Conservation (phyloP, 2,113 vertebrate species). For the Chloropsis hardwickii region DNA sequence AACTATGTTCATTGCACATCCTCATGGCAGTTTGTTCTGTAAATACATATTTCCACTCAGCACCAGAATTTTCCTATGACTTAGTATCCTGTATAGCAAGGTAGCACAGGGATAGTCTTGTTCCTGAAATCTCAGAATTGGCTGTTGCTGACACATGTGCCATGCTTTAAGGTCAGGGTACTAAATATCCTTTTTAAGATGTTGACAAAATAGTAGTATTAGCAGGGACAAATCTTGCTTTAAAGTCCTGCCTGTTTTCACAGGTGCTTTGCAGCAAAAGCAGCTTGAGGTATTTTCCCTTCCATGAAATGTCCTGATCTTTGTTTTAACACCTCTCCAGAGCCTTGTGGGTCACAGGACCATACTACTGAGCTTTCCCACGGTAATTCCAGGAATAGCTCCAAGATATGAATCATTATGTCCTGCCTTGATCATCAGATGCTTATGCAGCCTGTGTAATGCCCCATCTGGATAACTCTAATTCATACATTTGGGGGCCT, state of each 20-base stretch:
- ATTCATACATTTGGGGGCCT: constrained; percentile 5
- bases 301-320: neutral
- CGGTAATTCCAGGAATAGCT: constrained; percentile 17
- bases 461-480: neutral
- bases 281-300: neutral
- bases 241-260: constrained; percentile 1
- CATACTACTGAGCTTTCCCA: neutral
- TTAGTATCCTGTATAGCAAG: neutral
- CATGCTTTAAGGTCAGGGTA: neutral
- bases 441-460: neutral
- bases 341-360: neutral
- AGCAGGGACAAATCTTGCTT: neutral
- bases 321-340: neutral
- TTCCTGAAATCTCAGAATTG: neutral
- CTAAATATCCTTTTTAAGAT: constrained; percentile 6
- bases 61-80: neutral
- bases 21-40: neutral
- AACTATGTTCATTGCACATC: neutral
- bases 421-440: constrained; percentile 31
- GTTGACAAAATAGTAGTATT: neutral
- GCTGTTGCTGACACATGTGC: neutral
- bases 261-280: constrained; percentile 11
- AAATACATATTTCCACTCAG: neutral
- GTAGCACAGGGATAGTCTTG: neutral
- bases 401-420: constrained; percentile 48